Conservation (phyloP, 2,797 vertebrate species). For the Rhyacichthys aspro region DNA sequence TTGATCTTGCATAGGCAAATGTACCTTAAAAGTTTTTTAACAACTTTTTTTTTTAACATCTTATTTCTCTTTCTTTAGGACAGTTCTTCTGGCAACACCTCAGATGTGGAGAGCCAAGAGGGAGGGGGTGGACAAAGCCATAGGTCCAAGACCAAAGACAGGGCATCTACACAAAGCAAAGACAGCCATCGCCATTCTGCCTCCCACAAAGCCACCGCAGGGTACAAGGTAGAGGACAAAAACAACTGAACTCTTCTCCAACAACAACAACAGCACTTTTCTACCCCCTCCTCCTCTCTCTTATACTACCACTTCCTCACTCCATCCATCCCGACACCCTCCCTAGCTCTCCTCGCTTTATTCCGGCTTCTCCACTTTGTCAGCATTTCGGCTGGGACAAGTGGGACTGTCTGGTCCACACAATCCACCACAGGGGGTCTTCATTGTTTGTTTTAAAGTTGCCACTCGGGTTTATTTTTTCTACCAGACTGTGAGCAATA, state of each 20-base stretch:
- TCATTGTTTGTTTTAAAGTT: conserved; percentile 56
- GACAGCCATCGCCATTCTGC: conserved; percentile 86
- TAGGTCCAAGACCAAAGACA: conserved; percentile 93
- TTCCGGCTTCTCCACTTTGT: conserved; percentile 66
- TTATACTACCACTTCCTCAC: conserved; percentile 72
- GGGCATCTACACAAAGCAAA: conserved; percentile 86
- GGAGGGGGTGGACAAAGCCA: conserved; percentile 82
- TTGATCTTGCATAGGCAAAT: background rate
- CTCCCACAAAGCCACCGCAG: conserved; percentile 90
- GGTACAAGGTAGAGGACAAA: conserved; percentile 99
- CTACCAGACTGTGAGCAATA: conserved; percentile 78
- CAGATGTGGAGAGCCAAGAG: conserved; percentile 96
- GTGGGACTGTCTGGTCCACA: conserved; percentile 50
- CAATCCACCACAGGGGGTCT: conserved; percentile 30
- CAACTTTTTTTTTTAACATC: background rate
- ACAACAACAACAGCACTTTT: conserved; percentile 81
- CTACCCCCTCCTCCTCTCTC: conserved; percentile 74
- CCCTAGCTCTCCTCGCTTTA: conserved; percentile 69
- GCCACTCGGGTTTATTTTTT: conserved; percentile 31
- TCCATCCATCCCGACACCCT: conserved; percentile 67
- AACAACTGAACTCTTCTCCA: conserved; percentile 94
- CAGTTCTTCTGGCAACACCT: conserved; percentile 94
- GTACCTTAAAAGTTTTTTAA: background rate
- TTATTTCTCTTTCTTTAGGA: conserved; percentile 78
- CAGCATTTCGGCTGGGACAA: conserved; percentile 64